A percentile compares a stretch with the other conserved stretches of the same genome.
These are phyloP conservation scores for Phorcus lineatus DNA, from an alignment of 2,888 invertebrate genomes.

Conservation along the genomic window DNA sequence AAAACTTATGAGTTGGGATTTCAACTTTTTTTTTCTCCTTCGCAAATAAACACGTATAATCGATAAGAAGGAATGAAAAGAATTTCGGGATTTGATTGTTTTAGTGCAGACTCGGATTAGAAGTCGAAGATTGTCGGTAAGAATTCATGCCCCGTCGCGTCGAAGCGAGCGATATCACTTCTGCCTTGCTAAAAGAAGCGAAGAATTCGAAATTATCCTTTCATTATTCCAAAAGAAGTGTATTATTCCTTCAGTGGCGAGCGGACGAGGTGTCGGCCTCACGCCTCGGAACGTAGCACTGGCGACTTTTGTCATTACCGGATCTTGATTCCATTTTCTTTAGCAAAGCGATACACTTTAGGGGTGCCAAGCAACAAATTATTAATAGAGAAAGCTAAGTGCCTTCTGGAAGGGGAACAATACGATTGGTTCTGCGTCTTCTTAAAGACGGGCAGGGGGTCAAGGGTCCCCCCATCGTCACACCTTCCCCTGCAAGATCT, in stretches of 20 bases:
- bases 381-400: slow-evolving; percentile 8
- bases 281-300: background rate
- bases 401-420: background rate
- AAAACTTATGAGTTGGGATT: too few species aligned
- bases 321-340: slow-evolving; percentile 10
- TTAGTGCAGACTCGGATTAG: background rate
- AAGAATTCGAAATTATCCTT: background rate
- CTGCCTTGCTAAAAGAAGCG: background rate
- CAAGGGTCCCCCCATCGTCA: background rate
- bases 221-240: slow-evolving; percentile 9
- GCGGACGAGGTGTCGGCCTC: background rate
- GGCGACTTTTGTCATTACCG: background rate
- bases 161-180: background rate
- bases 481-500: background rate
- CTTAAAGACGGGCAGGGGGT: background rate
- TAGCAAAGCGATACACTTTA: slow-evolving; percentile 15
- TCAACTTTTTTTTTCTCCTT: background rate
- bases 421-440: background rate
- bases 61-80: background rate
- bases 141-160: slow-evolving; percentile 1
- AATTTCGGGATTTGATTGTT: background rate
- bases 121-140: background rate
- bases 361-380: background rate
- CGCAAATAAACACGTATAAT: slow-evolving; percentile 6
- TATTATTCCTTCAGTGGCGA: background rate